Base-by-base conservation (phyloP, 1,140 invertebrate genomes). In the Cydia amplana region DNA sequence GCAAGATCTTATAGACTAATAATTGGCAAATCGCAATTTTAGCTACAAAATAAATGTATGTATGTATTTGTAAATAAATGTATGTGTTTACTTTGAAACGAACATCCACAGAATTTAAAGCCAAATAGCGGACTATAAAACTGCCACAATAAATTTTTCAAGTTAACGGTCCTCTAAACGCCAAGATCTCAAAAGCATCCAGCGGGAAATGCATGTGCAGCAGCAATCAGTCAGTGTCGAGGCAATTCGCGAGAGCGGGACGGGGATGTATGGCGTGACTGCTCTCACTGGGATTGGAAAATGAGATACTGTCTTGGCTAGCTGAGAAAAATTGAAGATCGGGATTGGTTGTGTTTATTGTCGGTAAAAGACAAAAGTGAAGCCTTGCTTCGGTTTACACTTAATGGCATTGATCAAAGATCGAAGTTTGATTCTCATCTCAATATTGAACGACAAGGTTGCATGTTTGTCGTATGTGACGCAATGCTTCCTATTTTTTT, bases 251-350 rank as follows among this genome's bases (percentile, higher is more conserved):
- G 18, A 23, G 20, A 60, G 55, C 55, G 55, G 55, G 20, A 60
- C 55, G n/a, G 7, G 20, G 20, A 60, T 23, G 20, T 60, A 60
- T 60, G 55, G 55, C 55, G 6, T n/a, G 55, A 23, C 55, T 60
- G 55, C 20, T 60, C 20, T 23, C n/a, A 5, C 4, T n/a, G 55
- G 20, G 55, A 20, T 23, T 23, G 18, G 18, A 60, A 23, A 55
- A n/a, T 55, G 20, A 60, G 55, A 60, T 60, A 60, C 55, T 60
- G 18, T 10, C 55, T 60, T n/a, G 55, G n/a, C 16, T 60, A 23
- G 20, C n/a, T 12, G n/a, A 60, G 55, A 60, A 60, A 60, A 60
- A 60, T 60, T 60, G 18, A 60, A n/a, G 49, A 51, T n/a, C 49
- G 55, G 9, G 18, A 60, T 20, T 23, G 18, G 9, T 9, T 60